Conservation (phyloP, 2,888 invertebrate species). For the Aphodius granarius region DNA sequence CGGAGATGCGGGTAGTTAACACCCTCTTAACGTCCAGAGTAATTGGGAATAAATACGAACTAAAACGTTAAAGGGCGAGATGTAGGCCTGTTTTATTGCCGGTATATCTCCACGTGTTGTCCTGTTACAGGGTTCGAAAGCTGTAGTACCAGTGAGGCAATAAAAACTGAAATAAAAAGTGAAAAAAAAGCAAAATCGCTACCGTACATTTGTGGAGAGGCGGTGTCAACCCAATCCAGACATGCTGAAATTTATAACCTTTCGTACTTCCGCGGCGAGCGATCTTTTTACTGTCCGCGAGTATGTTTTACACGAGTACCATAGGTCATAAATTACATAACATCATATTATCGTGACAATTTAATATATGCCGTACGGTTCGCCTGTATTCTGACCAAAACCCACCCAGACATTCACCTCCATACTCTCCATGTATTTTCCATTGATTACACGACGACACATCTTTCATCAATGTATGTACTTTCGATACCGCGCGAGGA, state of each 20-base stretch:
- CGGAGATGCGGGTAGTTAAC: not conserved
- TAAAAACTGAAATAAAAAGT: too few species aligned
- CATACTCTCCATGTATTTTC: not conserved
- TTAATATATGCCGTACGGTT: constrained; percentile 2
- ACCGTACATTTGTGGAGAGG: not conserved
- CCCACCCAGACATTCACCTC: not conserved
- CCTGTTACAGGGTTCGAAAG: not conserved
- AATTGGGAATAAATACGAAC: not conserved
- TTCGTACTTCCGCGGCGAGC: not conserved
- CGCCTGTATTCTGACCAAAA: not conserved
- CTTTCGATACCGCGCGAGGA: too few species aligned
- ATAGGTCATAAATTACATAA: constrained; percentile 3
- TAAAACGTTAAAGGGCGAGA: not conserved
- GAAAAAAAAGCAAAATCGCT: not conserved
- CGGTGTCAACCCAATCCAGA: not conserved
- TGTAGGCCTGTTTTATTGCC: not conserved
- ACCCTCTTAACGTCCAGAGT: not conserved
- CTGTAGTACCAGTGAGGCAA: not conserved
- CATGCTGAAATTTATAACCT: not conserved
- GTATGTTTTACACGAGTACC: not conserved
- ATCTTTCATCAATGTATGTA: not conserved
- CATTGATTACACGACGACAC: not conserved
- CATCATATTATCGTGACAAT: constrained; percentile 12
- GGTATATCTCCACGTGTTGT: not conserved
- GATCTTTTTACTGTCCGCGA: not conserved